Conservation (phyloP, 2,888 invertebrate genomes). For the Eilema sororculum region DNA sequence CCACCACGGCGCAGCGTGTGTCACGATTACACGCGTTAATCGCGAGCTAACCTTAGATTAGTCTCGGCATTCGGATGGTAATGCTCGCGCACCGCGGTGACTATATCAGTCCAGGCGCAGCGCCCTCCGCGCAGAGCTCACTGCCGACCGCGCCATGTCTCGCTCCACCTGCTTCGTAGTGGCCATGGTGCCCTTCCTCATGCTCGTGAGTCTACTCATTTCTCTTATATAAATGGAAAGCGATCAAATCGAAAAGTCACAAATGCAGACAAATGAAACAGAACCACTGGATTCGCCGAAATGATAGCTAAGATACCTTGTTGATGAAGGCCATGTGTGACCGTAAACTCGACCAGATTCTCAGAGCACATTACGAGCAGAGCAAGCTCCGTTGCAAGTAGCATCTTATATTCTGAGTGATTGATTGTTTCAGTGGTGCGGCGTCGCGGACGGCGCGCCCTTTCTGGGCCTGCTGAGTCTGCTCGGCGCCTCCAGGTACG, state of each 20-base stretch:
- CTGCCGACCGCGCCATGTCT: not conserved
- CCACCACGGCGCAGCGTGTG: not conserved
- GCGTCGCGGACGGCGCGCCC: slow-evolving; percentile 14
- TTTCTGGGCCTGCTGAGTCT: slow-evolving; percentile 12
- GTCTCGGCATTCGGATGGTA: slow-evolving; percentile 3
- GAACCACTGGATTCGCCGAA: not conserved
- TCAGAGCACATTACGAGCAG: not conserved
- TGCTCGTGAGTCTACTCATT: slow-evolving; percentile 7
- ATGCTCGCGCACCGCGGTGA: not conserved
- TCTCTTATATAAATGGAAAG: not conserved
- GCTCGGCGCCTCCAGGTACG: slow-evolving; percentile 13
- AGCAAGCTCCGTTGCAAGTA: not conserved
- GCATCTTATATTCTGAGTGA: not conserved
- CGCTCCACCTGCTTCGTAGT: slow-evolving; percentile 12
- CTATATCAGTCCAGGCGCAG: not conserved
- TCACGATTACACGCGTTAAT: not conserved
- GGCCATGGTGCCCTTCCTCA: slow-evolving; percentile 10
- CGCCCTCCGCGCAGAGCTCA: not conserved
- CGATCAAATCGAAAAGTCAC: no score
- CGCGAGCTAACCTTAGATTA: not conserved
- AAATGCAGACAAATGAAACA: no score
- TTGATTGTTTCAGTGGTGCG: slow-evolving; percentile 16
- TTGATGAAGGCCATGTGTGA: no score
- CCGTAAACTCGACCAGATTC: no score
- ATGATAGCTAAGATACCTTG: not conserved